phyloP scores from a whole-genome alignment of 1,140 invertebrate species.

The Antheraea pernyi region DNA sequence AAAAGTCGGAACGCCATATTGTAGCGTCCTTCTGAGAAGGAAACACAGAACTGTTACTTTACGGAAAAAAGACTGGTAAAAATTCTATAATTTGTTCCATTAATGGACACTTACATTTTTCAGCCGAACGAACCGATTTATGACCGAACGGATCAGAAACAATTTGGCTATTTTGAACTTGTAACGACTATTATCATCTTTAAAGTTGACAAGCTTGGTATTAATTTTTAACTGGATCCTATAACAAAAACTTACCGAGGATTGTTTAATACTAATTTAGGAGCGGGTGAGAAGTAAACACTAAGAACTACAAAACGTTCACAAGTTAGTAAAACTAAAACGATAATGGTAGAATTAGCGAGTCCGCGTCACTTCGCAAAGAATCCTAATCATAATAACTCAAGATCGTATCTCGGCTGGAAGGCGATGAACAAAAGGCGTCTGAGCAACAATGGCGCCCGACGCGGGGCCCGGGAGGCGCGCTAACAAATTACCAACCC shows the following conservation, averaged over 20 bases:
- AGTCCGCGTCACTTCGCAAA: slow-evolving; percentile 69
- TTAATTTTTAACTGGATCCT: too few relatives aligned
- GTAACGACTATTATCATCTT: too few relatives aligned
- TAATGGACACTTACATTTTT: too few relatives aligned
- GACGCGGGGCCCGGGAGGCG: slow-evolving; percentile 53
- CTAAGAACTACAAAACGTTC: slow-evolving; percentile 3
- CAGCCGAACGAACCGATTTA: too few relatives aligned
- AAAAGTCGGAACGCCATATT: too few relatives aligned
- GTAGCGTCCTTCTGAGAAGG: too few relatives aligned
- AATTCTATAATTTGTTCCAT: too few relatives aligned
- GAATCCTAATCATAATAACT: slow-evolving; percentile 79
- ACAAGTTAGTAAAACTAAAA: slow-evolving; percentile 53
- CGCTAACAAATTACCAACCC: slow-evolving; percentile 75
- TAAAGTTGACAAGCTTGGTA: too few relatives aligned
- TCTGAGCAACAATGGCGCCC: slow-evolving; percentile 68
- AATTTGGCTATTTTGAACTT: too few relatives aligned
- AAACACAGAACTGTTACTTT: too few relatives aligned
- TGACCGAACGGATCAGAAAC: too few relatives aligned
- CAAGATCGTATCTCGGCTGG: slow-evolving; percentile 71
- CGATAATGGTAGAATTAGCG: slow-evolving; percentile 71
- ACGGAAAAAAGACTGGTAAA: too few relatives aligned
- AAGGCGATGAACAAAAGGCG: slow-evolving; percentile 75
- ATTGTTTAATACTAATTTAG: background rate
- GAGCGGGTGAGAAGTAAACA: background rate
- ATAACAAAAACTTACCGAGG: background rate